These are phyloP conservation scores for Athalia rosae DNA, from an alignment of 2,888 invertebrate genomes.

Conservation along the genomic window DNA sequence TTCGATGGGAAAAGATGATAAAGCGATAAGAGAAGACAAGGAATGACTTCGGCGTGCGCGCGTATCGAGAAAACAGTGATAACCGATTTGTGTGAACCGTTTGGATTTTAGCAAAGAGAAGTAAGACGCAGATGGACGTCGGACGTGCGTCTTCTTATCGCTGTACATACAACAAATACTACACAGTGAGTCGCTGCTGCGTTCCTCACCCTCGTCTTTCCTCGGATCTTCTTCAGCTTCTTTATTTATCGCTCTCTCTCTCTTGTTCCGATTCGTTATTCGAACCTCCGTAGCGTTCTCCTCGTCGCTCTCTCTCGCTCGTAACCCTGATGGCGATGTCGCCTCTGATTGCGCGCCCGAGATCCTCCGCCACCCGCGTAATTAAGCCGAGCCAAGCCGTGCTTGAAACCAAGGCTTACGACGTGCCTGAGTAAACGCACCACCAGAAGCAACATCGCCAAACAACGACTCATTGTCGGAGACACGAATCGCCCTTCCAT, in stretches of 20 bases:
- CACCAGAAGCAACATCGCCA: neutral
- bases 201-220: constrained; percentile 2
- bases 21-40: neutral
- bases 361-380: constrained; percentile 25
- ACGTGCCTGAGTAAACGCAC: constrained; percentile 8
- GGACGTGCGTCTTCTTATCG: constrained; percentile 29
- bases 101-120: constrained; percentile 13
- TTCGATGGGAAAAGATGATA: neutral
- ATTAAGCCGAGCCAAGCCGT: constrained; percentile 11
- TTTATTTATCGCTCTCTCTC: neutral
- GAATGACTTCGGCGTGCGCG: constrained; percentile 10
- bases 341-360: constrained; percentile 22
- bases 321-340: neutral
- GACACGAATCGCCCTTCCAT: constrained; percentile 7
- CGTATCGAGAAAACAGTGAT: constrained; percentile 49
- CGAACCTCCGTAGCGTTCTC: neutral
- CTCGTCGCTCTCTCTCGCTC: neutral
- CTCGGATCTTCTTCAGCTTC: neutral
- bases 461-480: neutral
- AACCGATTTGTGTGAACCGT: constrained; percentile 8
- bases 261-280: neutral
- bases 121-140: constrained; percentile 19
- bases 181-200: too few species aligned
- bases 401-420: constrained; percentile 27
- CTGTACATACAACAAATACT: too few species aligned